Evolutionary conservation across 2,888 invertebrate genomes (phyloP).

Genomic region (Sceliomorpha sp.): DNA sequence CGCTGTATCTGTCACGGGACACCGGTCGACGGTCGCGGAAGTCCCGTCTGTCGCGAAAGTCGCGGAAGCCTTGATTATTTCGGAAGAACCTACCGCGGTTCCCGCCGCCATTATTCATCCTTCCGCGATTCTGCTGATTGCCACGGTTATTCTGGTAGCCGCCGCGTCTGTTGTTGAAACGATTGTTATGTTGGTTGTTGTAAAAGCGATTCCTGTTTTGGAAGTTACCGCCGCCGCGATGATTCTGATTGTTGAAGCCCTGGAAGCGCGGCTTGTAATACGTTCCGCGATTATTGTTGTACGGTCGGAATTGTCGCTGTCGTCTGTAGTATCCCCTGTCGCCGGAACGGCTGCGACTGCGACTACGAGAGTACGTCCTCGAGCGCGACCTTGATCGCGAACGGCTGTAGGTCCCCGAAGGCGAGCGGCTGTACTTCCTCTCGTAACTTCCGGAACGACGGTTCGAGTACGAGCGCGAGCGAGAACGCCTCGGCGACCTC

Average conservation of each 20-base stretch:
- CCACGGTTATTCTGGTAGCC: conserved; percentile 72
- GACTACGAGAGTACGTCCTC: conserved; percentile 82
- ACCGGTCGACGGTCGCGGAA: conserved; percentile 84
- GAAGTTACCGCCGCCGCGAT: conserved; percentile 82
- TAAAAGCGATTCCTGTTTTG: conserved; percentile 73
- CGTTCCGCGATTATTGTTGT: conserved; percentile 86
- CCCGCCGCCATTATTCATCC: conserved; percentile 65
- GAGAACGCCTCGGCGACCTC: conserved; percentile 83
- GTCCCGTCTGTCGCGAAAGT: conserved; percentile 85
- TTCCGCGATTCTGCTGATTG: conserved; percentile 59
- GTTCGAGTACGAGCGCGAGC: conserved; percentile 80
- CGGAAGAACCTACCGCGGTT: conserved; percentile 76
- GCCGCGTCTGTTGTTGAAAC: conserved; percentile 72
- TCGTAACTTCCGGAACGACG: conserved; percentile 77
- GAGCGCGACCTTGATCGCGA: conserved; percentile 81
- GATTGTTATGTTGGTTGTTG: conserved; percentile 69
- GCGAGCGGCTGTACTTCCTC: conserved; percentile 76
- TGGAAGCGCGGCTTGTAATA: conserved; percentile 91
- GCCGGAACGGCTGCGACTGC: conserved; percentile 81
- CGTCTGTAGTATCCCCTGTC: conserved; percentile 77
- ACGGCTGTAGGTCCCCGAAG: conserved; percentile 74
- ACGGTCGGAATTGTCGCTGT: conserved; percentile 78
- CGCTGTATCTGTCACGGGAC: conserved; percentile 80
- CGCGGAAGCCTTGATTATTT: conserved; percentile 82
- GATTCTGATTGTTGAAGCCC: conserved; percentile 82